Evolutionary conservation across 2,888 invertebrate species (phyloP).

Genomic region (Rhagophthalmus giganteus): DNA sequence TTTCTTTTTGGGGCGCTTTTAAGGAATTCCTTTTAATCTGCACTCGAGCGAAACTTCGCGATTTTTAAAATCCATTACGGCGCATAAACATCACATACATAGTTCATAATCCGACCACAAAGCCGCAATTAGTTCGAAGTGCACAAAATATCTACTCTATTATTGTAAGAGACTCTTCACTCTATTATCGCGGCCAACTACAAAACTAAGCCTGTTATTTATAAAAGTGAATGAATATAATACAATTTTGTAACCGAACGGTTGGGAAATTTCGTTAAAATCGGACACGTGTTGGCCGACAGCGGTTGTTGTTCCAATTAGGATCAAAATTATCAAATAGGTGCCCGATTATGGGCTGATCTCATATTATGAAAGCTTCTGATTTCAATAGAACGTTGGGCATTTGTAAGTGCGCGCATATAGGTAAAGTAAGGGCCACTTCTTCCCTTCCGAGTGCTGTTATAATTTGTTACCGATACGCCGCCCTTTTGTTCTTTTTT

Average conservation of each 20-base stretch:
- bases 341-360: conserved; percentile 19
- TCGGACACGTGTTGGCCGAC: conserved; percentile 47
- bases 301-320: conserved; percentile 48
- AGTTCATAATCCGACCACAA: conserved; percentile 40
- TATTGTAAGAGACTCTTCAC: conserved; percentile 40
- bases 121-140: conserved; percentile 37
- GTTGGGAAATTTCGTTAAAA: conserved; percentile 45
- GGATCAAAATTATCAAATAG: conserved; percentile 34
- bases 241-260: conserved; percentile 42
- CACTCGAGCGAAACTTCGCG: conserved; percentile 4
- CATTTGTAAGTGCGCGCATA: conserved; percentile 33
- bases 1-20: conserved; percentile 1
- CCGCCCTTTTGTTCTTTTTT: conserved; percentile 40
- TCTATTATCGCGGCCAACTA: conserved; percentile 38
- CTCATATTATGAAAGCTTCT: conserved; percentile 23
- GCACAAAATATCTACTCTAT: conserved; percentile 26
- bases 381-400: conserved; percentile 28
- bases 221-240: conserved; percentile 41
- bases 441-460: conserved; percentile 46
- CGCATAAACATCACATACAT: conserved; percentile 10
- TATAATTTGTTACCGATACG: conserved; percentile 49
- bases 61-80: conserved; percentile 19
- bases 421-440: conserved; percentile 45
- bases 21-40: conserved; percentile 10
- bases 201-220: conserved; percentile 44